These are phyloP conservation scores for Pungitius pungitius DNA, from an alignment of 2,113 vertebrate species.

Conservation along the genomic window DNA sequence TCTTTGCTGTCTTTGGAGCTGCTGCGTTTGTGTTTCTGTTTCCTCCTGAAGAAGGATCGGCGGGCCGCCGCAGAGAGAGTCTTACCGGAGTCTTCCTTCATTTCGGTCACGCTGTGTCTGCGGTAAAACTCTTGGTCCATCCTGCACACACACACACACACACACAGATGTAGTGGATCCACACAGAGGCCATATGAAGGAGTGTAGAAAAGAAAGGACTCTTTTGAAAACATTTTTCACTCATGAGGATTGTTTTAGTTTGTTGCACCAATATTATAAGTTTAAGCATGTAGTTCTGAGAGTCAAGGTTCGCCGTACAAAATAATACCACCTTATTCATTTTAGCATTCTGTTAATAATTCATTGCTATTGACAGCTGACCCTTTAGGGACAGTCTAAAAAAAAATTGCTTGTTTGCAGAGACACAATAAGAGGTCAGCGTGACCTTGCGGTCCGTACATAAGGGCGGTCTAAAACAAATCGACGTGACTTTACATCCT, in stretches of 20 bases:
- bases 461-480: background rate
- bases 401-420: background rate
- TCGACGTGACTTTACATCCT: slow-evolving; percentile 10
- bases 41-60: slow-evolving; percentile 95
- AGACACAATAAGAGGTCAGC: background rate
- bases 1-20: slow-evolving; percentile 98
- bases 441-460: background rate
- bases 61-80: slow-evolving; percentile 93
- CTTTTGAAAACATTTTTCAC: background rate
- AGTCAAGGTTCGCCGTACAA: background rate
- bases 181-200: background rate
- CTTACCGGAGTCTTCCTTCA: slow-evolving; percentile 93
- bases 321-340: slow-evolving; percentile 8
- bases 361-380: background rate
- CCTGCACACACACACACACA: slow-evolving; percentile 73
- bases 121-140: slow-evolving; percentile 99
- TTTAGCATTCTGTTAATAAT: background rate
- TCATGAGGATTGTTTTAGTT: background rate
- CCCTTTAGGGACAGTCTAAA: background rate
- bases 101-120: slow-evolving; percentile 93
- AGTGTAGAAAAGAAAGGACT: background rate
- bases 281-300: background rate
- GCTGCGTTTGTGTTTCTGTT: slow-evolving; percentile 96
- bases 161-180: background rate
- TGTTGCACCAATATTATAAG: background rate